These are phyloP conservation scores for Drosophila ananassae DNA, from an alignment of 1,140 invertebrate genomes.

Conservation along the genomic window DNA sequence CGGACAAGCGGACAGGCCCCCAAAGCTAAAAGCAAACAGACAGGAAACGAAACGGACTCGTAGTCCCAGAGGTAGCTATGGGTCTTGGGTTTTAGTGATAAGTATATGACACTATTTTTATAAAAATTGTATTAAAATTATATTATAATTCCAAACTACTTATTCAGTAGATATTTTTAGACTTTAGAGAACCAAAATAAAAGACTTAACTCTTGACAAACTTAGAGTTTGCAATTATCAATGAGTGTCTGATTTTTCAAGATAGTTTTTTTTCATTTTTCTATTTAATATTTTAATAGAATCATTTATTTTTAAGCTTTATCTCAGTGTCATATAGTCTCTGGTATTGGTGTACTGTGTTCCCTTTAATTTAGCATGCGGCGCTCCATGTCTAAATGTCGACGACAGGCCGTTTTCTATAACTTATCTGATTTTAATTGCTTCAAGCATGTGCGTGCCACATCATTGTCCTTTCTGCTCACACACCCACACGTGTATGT, in stretches of 20 bases:
- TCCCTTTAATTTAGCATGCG: slow-evolving; percentile 10
- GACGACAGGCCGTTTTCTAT: slow-evolving; percentile 81
- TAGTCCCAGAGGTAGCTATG: slow-evolving; percentile 7
- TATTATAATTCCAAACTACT: neutral
- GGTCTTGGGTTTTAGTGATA: neutral
- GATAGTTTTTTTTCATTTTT: too few species aligned
- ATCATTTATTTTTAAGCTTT: neutral
- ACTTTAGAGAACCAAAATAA: too few species aligned
- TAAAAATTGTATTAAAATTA: neutral
- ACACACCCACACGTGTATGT: slow-evolving; percentile 12
- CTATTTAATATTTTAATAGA: neutral
- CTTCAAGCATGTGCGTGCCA: slow-evolving; percentile 79
- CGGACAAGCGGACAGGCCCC: neutral
- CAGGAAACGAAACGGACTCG: slow-evolving; percentile 18
- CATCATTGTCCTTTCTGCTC: slow-evolving; percentile 44
- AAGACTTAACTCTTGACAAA: too few species aligned
- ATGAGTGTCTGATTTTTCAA: too few species aligned
- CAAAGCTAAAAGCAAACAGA: slow-evolving; percentile 17
- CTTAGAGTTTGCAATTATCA: too few species aligned
- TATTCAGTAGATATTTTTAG: too few species aligned
- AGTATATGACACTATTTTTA: neutral
- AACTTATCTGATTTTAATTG: slow-evolving; percentile 83
- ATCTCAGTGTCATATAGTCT: neutral
- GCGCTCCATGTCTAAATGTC: slow-evolving; percentile 72
- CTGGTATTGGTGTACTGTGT: slow-evolving; percentile 1